phyloP scores from a whole-genome alignment of 1,140 invertebrate species.

The Bursaphelenchus mucronatus region DNA sequence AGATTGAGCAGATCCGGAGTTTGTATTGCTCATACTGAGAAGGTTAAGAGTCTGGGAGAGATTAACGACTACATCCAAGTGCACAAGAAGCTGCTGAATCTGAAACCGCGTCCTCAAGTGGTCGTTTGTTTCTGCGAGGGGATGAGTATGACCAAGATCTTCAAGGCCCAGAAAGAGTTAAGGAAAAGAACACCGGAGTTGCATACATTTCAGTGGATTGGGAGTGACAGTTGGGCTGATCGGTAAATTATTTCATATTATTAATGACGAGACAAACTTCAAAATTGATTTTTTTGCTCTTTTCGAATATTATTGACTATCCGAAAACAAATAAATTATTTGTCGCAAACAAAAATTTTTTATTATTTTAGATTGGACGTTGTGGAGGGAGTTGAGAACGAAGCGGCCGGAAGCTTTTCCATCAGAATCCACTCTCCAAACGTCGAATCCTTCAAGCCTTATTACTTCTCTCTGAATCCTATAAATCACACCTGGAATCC shows the following conservation, averaged over 20 bases:
- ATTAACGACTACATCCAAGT: conserved; percentile 65
- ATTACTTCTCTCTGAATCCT: conserved; percentile 70
- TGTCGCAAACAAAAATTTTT: conserved; percentile 1
- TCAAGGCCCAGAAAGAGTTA: conserved; percentile 66
- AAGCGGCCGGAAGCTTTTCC: conserved; percentile 72
- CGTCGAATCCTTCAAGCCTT: conserved; percentile 69
- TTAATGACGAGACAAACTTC: not conserved
- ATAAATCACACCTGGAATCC: conserved; percentile 69
- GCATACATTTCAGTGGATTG: conserved; percentile 55
- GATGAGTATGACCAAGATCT: conserved; percentile 70
- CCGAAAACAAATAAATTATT: not conserved
- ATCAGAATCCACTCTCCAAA: conserved; percentile 73
- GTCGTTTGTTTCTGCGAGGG: conserved; percentile 80
- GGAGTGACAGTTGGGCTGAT: conserved; percentile 58
- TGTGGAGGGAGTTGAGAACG: conserved; percentile 68
- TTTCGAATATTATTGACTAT: not conserved
- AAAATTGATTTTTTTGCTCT: not conserved
- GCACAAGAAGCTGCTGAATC: conserved; percentile 68
- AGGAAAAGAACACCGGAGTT: conserved; percentile 54
- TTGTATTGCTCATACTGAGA: conserved; percentile 70
- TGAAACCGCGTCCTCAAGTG: conserved; percentile 66
- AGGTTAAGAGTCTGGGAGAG: conserved; percentile 57
- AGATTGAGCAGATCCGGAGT: conserved; percentile 67
- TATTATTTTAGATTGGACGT: conserved; percentile 69
- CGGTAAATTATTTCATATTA: conserved; percentile 26